A percentile compares a stretch with the other conserved stretches of the same genome.
Conservation (phyloP, 2,888 invertebrate species). For the Lapara coniferarum region DNA sequence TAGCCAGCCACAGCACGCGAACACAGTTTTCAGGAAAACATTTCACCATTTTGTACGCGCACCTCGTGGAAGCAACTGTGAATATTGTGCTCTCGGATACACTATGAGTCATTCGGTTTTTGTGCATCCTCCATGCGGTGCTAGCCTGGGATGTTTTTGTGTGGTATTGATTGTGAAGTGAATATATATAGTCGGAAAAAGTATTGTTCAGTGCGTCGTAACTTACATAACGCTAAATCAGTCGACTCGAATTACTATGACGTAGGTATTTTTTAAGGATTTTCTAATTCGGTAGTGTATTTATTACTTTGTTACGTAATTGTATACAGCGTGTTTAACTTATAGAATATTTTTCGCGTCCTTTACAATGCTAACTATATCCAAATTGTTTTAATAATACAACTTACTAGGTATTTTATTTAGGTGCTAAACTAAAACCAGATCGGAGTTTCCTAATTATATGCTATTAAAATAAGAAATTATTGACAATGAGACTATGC, state of each 20-base stretch:
- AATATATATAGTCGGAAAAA: conserved; percentile 12
- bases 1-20: conserved; percentile 72
- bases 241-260: conserved; percentile 17
- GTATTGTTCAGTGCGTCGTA: conserved; percentile 18
- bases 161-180: conserved; percentile 39
- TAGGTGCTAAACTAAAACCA: too few species aligned
- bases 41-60: conserved; percentile 78
- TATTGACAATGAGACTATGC: too few species aligned
- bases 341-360: background rate
- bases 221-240: conserved; percentile 13
- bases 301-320: conserved; percentile 1
- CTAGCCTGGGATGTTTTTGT: conserved; percentile 48
- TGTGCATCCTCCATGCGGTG: conserved; percentile 42
- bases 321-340: background rate
- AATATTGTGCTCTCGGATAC: conserved; percentile 46
- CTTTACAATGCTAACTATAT: background rate
- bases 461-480: background rate
- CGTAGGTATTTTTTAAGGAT: conserved; percentile 13
- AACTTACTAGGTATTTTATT: background rate
- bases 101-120: conserved; percentile 53
- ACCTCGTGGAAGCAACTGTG: conserved; percentile 62
- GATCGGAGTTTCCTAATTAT: background rate
- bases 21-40: conserved; percentile 77
- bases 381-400: background rate
- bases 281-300: background rate